A percentile compares a stretch with the other conserved stretches of the same genome.
Evolutionary conservation across 1,140 invertebrate species (phyloP).

Genomic region (Macrotrachela quadricornifera): DNA sequence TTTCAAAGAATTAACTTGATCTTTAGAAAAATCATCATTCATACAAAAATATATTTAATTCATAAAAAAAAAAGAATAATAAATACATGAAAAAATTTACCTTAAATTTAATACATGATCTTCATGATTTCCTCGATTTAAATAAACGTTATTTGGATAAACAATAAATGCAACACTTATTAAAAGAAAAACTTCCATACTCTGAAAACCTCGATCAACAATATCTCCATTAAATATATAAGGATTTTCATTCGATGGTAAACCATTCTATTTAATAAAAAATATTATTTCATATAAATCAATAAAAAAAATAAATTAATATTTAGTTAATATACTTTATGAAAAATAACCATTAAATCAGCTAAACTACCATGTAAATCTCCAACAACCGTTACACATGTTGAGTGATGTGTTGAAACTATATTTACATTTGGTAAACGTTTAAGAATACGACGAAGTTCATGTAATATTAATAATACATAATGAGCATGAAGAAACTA

Average conservation of each 20-base stretch:
- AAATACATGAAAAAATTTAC: too few species aligned
- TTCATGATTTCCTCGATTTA: constrained; percentile 9
- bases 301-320: background rate
- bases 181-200: background rate
- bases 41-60: too few species aligned
- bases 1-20: too few species aligned
- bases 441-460: constrained; percentile 48
- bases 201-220: constrained; percentile 1
- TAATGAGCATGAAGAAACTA: constrained; percentile 51
- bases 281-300: background rate
- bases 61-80: too few species aligned
- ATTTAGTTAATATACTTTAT: background rate
- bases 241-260: background rate
- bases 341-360: background rate
- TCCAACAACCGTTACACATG: constrained; percentile 46
- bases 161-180: constrained; percentile 1
- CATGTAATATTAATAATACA: constrained; percentile 52
- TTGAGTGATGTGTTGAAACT: constrained; percentile 56
- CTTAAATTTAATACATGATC: constrained; percentile 49
- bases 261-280: constrained; percentile 1
- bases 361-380: constrained; percentile 5
- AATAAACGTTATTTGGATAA: background rate
- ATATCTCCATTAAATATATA: constrained; percentile 8
- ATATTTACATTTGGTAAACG: constrained; percentile 55
- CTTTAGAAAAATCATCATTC: too few species aligned